Evolutionary conservation across 2,113 vertebrate genomes (phyloP).

Genomic region (Brachirus orientalis): DNA sequence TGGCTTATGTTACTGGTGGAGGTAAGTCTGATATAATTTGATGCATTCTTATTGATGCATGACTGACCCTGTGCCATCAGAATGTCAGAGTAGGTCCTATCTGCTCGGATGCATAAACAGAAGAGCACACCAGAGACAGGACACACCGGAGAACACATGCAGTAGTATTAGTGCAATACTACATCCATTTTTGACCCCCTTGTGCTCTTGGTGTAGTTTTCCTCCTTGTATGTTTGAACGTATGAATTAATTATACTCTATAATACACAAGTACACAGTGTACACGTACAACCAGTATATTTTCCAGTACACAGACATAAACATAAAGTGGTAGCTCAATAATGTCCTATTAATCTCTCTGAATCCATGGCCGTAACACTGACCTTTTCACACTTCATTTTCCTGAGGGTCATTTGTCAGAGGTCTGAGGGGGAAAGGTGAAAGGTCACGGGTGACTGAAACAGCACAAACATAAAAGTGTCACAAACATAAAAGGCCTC

Average conservation of each 20-base stretch:
- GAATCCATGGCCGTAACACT: slow-evolving; percentile 47
- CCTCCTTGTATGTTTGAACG: neutral
- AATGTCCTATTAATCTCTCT: slow-evolving; percentile 24
- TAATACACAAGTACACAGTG: neutral
- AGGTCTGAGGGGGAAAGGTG: slow-evolving; percentile 28
- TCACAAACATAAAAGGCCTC: slow-evolving; percentile 2
- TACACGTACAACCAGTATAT: neutral
- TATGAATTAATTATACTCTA: neutral
- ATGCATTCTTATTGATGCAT: slow-evolving; percentile 68
- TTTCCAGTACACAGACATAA: slow-evolving; percentile 1
- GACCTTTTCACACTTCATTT: slow-evolving; percentile 29
- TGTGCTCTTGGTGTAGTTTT: neutral
- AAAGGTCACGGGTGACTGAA: slow-evolving; percentile 36
- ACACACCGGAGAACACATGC: slow-evolving; percentile 23
- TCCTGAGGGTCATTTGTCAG: slow-evolving; percentile 5
- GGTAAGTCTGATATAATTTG: slow-evolving; percentile 67
- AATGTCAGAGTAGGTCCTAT: slow-evolving; percentile 44
- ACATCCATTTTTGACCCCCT: slow-evolving; percentile 29
- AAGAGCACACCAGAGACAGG: slow-evolving; percentile 36
- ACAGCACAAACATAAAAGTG: slow-evolving; percentile 22
- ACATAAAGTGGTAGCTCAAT: slow-evolving; percentile 34
- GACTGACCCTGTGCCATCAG: slow-evolving; percentile 44
- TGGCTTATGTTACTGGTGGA: slow-evolving; percentile 42
- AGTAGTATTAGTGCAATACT: slow-evolving; percentile 35
- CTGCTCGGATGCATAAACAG: slow-evolving; percentile 66